Evolutionary conservation across 2,888 invertebrate species (phyloP).

Genomic region (Drosophila paramelanica): DNA sequence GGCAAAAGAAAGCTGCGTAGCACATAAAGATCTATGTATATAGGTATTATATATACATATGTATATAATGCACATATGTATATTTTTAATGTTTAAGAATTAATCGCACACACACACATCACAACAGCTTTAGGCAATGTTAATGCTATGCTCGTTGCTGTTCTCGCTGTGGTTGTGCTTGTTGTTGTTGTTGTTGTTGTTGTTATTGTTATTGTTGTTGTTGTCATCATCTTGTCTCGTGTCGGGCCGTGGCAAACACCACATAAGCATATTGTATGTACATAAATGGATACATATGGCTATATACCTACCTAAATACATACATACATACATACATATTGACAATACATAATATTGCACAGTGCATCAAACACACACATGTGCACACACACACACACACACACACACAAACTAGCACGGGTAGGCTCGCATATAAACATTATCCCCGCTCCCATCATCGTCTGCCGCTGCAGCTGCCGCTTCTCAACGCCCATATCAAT

Average conservation of each 20-base stretch:
- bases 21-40: background rate
- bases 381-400: conserved; percentile 1
- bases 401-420: conserved; percentile 5
- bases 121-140: conserved; percentile 2
- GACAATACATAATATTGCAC: conserved; percentile 35
- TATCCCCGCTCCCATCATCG: background rate
- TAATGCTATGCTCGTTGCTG: background rate
- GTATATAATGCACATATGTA: background rate
- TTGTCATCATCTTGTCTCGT: conserved; percentile 38
- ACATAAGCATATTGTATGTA: conserved; percentile 1
- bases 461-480: background rate
- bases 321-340: conserved; percentile 22
- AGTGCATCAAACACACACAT: conserved; percentile 17
- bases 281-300: conserved; percentile 2
- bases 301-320: conserved; percentile 4
- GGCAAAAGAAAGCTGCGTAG: conserved; percentile 44
- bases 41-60: background rate
- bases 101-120: conserved; percentile 12
- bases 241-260: conserved; percentile 30
- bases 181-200: conserved; percentile 23
- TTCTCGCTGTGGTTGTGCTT: conserved; percentile 8
- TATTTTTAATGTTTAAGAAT: conserved; percentile 11
- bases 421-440: background rate
- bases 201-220: conserved; percentile 18
- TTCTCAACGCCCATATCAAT: conserved; percentile 9